These are phyloP conservation scores for Desmophyllum pertusum DNA, from an alignment of 92 coral and sea anemone genomes.

Conservation along the genomic window DNA sequence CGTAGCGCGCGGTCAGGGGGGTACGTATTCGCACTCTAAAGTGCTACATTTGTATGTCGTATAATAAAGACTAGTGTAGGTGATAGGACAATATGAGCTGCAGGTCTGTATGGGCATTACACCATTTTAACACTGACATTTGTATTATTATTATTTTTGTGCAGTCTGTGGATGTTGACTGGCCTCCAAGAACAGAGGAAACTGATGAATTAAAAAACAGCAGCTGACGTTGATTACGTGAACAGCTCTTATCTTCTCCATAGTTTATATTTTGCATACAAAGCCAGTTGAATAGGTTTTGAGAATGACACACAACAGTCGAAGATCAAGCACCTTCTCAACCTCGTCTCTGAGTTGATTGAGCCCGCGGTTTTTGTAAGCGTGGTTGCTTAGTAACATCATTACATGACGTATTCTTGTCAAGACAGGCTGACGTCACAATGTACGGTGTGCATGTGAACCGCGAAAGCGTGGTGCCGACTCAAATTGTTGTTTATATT, in stretches of 20 bases:
- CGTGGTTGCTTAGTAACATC: background rate
- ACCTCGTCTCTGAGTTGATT: background rate
- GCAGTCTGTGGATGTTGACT: conserved; percentile 94
- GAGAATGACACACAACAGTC: background rate
- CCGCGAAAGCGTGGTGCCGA: background rate
- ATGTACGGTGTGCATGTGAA: background rate
- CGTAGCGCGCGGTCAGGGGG: no score
- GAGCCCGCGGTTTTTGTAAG: background rate
- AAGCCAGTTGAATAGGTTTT: background rate
- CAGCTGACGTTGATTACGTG: background rate
- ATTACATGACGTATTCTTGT: background rate
- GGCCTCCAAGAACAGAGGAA: conserved; percentile 76
- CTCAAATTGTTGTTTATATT: no score
- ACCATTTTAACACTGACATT: background rate
- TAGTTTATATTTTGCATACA: background rate
- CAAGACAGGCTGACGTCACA: no score
- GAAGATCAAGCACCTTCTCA: background rate
- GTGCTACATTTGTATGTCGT: no score
- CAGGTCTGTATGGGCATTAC: no score
- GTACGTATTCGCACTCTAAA: no score
- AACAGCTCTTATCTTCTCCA: background rate
- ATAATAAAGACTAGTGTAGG: no score
- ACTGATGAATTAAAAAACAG: background rate
- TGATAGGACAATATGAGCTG: no score
- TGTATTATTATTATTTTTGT: conserved; percentile 8